phyloP scores from a whole-genome alignment of 2,797 vertebrate species.

The Fringilla coelebs region DNA sequence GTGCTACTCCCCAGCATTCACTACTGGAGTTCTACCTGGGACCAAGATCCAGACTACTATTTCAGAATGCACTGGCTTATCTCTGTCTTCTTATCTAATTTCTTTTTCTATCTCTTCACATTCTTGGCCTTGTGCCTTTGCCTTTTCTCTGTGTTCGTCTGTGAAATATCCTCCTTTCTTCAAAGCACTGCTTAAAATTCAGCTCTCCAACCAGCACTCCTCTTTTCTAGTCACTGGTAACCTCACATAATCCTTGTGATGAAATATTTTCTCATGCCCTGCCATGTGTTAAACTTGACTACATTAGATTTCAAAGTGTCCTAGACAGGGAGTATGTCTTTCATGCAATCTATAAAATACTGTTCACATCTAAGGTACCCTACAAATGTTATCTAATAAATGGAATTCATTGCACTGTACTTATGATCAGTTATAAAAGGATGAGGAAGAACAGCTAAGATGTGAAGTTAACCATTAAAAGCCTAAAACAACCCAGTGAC shows the following conservation, averaged over 20 bases:
- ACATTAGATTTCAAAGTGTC: neutral
- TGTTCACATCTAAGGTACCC: neutral
- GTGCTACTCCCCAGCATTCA: neutral
- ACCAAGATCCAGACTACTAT: neutral
- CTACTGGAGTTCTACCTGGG: neutral
- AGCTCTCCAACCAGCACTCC: neutral
- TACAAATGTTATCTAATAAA: neutral
- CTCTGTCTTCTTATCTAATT: neutral
- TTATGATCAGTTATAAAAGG: neutral
- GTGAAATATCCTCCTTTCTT: neutral
- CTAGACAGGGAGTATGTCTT: neutral
- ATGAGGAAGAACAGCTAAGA: neutral
- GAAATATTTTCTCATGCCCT: neutral
- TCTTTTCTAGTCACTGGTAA: neutral
- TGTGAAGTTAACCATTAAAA: neutral
- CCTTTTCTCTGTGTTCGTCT: neutral
- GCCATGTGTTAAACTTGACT: neutral
- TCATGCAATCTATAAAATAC: neutral
- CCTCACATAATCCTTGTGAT: neutral
- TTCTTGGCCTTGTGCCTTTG: neutral
- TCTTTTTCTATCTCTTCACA: neutral
- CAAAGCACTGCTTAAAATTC: neutral
- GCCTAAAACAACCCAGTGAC: neutral
- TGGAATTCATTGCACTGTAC: neutral
- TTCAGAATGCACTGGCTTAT: neutral